Evolutionary conservation across 2,113 vertebrate genomes (phyloP).

Genomic region (Morone saxatilis): DNA sequence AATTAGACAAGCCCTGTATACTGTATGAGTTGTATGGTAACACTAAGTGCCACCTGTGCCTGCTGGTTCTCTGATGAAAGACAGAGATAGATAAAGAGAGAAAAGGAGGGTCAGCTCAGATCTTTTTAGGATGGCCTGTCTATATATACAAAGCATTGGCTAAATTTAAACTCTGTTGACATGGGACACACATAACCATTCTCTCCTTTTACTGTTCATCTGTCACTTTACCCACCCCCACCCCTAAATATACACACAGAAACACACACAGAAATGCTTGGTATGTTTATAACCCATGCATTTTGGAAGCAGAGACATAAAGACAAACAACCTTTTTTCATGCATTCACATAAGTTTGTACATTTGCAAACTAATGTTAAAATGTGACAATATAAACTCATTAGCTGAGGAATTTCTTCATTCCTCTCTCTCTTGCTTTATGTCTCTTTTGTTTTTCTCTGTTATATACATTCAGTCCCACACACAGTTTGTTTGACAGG

Average conservation of each 20-base stretch:
- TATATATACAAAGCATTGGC: conserved; percentile 46
- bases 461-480: conserved; percentile 35
- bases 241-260: conserved; percentile 26
- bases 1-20: background rate
- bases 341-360: conserved; percentile 15
- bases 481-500: conserved; percentile 78
- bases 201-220: conserved; percentile 37
- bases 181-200: conserved; percentile 40
- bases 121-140: conserved; percentile 51
- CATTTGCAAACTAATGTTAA: background rate
- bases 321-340: conserved; percentile 10
- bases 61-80: conserved; percentile 4
- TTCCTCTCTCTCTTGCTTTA: background rate
- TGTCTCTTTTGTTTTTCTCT: conserved; percentile 11
- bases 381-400: conserved; percentile 28
- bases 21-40: background rate
- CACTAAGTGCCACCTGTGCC: conserved; percentile 19
- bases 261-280: conserved; percentile 30
- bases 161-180: conserved; percentile 67
- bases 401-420: conserved; percentile 3
- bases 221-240: background rate
- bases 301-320: conserved; percentile 19
- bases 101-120: conserved; percentile 13
- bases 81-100: conserved; percentile 22
- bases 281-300: conserved; percentile 34